Evolutionary conservation across 2,888 invertebrate species (phyloP).

Genomic region (Heliconius cydno): DNA sequence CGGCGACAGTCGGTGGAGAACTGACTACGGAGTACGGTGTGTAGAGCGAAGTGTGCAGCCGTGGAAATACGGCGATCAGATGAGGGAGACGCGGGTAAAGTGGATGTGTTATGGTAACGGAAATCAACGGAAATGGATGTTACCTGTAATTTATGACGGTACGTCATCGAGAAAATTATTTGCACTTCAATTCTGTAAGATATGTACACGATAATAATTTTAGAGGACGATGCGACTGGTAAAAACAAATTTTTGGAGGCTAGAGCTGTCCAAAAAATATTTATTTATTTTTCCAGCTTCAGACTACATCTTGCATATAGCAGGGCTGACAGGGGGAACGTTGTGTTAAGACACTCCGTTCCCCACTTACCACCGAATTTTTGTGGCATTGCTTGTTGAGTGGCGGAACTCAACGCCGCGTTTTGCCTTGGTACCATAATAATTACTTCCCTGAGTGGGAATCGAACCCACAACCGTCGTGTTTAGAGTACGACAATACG

Average conservation of each 20-base stretch:
- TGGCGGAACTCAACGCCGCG: no score
- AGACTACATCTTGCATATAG: no score
- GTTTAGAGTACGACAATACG: not conserved
- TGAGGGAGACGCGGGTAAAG: constrained; percentile 6
- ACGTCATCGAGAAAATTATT: constrained; percentile 9
- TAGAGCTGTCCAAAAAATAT: not conserved
- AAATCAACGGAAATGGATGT: constrained; percentile 20
- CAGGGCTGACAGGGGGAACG: no score
- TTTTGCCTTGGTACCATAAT: no score
- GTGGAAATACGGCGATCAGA: constrained; percentile 26
- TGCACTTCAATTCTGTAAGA: not conserved
- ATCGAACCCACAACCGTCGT: no score
- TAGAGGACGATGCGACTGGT: not conserved
- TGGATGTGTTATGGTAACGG: constrained; percentile 21
- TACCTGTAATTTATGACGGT: constrained; percentile 23
- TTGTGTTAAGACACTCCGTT: no score
- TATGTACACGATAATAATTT: not conserved
- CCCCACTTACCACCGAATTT: no score
- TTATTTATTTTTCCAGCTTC: no score
- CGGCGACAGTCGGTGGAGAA: constrained; percentile 64
- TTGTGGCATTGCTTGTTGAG: no score
- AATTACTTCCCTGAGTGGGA: no score
- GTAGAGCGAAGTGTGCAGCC: constrained; percentile 14
- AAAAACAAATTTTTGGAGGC: no score
- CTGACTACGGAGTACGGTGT: constrained; percentile 44